phyloP scores from a whole-genome alignment of 1,140 invertebrate genomes.

The Cydia pomonella region DNA sequence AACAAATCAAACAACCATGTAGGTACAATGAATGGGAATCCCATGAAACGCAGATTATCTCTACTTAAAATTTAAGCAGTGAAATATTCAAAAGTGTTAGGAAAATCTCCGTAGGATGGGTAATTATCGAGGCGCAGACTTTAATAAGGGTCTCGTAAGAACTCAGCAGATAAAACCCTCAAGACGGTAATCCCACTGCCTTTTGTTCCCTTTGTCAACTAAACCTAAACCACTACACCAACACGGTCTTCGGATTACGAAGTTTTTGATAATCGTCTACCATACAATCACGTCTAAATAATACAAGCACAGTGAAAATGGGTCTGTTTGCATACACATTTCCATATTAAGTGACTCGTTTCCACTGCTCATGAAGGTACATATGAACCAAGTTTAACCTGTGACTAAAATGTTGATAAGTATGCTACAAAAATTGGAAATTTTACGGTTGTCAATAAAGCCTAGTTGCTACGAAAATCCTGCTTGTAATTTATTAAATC shows the following conservation, averaged over 20 bases:
- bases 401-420: too few species aligned
- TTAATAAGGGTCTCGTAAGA: constrained; percentile 51
- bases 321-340: too few species aligned
- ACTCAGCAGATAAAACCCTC: constrained; percentile 45
- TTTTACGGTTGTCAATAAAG: too few species aligned
- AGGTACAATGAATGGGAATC: background rate
- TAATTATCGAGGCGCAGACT: constrained; percentile 50
- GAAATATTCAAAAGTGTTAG: background rate
- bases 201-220: constrained; percentile 54
- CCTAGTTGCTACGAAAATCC: too few species aligned
- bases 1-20: background rate
- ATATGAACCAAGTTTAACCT: too few species aligned
- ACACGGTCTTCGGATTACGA: constrained; percentile 36
- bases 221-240: constrained; percentile 40
- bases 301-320: too few species aligned
- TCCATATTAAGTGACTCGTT: too few species aligned
- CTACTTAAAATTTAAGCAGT: background rate
- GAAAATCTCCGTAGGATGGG: background rate
- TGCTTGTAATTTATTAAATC: too few species aligned
- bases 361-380: too few species aligned
- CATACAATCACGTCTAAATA: background rate
- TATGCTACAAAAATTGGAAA: too few species aligned
- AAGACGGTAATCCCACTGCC: constrained; percentile 47
- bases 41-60: background rate
- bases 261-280: constrained; percentile 35